Evolutionary conservation across 2,888 invertebrate species (phyloP).

Genomic region (Macrosoma leucophasiata): DNA sequence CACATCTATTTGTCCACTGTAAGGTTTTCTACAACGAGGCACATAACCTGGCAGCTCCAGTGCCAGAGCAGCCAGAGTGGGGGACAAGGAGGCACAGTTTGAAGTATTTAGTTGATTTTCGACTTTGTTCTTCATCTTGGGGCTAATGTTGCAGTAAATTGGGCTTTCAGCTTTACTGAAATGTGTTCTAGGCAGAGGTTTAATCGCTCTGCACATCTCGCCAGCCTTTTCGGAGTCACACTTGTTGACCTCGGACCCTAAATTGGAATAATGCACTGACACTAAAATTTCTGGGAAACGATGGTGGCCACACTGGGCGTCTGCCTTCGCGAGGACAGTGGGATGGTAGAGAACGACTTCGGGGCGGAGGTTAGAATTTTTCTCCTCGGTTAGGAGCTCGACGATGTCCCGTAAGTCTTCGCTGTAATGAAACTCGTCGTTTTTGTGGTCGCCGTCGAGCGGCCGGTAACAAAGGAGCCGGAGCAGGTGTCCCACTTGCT

Average conservation of each 20-base stretch:
- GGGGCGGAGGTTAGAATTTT: slow-evolving; percentile 43
- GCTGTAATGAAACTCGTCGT: slow-evolving; percentile 47
- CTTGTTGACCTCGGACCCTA: slow-evolving; percentile 46
- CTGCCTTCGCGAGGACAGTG: slow-evolving; percentile 61
- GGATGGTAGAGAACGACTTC: slow-evolving; percentile 66
- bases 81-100: slow-evolving; percentile 45
- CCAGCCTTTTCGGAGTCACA: slow-evolving; percentile 66
- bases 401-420: slow-evolving; percentile 57
- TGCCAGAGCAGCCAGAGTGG: slow-evolving; percentile 62
- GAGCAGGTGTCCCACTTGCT: slow-evolving; percentile 51
- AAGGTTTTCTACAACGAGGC: slow-evolving; percentile 54
- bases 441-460: slow-evolving; percentile 30
- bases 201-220: slow-evolving; percentile 43
- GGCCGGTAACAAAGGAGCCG: slow-evolving; percentile 38
- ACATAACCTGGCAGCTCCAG: slow-evolving; percentile 67
- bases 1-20: slow-evolving; percentile 38
- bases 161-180: slow-evolving; percentile 45
- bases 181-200: slow-evolving; percentile 49
- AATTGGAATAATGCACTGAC: slow-evolving; percentile 30
- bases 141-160: slow-evolving; percentile 53
- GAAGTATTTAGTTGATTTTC: slow-evolving; percentile 32
- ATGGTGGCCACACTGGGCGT: slow-evolving; percentile 35
- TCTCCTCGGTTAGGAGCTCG: slow-evolving; percentile 49
- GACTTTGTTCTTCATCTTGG: slow-evolving; percentile 32
- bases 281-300: slow-evolving; percentile 44